phyloP scores from a whole-genome alignment of 2,113 vertebrate genomes.

The Bubo blakistoni region DNA sequence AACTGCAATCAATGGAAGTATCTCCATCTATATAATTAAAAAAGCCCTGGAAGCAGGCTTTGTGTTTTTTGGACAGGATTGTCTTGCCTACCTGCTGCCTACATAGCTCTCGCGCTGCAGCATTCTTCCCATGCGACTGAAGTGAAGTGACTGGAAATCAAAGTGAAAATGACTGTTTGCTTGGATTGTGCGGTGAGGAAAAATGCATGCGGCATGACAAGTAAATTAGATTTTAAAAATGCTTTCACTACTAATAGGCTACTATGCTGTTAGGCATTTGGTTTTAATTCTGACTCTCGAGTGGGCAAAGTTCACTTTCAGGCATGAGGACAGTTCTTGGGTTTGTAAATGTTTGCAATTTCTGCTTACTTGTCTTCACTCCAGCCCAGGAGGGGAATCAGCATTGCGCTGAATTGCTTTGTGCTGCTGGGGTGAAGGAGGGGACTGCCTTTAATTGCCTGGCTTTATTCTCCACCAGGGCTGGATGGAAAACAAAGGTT shows the following conservation, averaged over 20 bases:
- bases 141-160: neutral
- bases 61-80: neutral
- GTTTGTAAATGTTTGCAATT: neutral
- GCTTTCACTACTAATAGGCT: conserved; percentile 13
- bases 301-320: neutral
- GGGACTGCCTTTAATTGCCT: neutral
- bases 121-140: neutral
- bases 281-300: neutral
- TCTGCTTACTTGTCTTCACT: neutral
- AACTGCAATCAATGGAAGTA: neutral
- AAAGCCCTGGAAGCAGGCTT: neutral
- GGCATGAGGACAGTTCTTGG: neutral
- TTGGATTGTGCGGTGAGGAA: neutral
- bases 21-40: neutral
- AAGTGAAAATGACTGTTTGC: neutral
- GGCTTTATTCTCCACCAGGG: neutral
- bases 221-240: neutral
- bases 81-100: neutral
- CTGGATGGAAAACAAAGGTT: neutral
- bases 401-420: neutral
- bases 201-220: neutral
- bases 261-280: neutral
- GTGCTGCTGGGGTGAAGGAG: neutral
- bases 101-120: neutral
- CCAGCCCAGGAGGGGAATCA: neutral